Evolutionary conservation across 2,888 invertebrate species (phyloP), one percentile per base, ranked within the genome.

Genomic region (Diaphora mendica): DNA sequence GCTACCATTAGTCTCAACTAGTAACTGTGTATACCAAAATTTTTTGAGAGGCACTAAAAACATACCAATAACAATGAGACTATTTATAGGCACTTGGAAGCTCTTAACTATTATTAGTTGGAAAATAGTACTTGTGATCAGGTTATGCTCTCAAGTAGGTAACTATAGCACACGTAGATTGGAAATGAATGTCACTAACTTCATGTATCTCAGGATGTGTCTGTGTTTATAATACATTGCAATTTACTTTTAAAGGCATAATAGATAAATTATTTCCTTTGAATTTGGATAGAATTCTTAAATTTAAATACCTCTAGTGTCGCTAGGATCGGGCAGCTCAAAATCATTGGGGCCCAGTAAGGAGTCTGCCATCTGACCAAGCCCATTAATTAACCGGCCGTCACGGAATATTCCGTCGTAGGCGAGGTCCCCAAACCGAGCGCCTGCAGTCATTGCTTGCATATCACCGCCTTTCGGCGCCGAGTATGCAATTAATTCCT

Each of bases 331-430:
- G 79, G 94, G 96, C 86, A 96, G 94, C 88, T 96, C 97, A 91
- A 97, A 97, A 86, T 97, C 97, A 82, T 96, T 96, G 48, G 97
- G 97, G 23, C 97, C 97, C 72, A 96, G 94, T 66, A 97, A 93
- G 0, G 98, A 98, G 90, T 98, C 98, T 11, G 97, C 97, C 84
- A 99, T 96, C 91, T 98, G 98, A 26, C 99, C 99, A 15, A 99
- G 96, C 7, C 98, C 98, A 64, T 97, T 96, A 70, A 94, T 91
- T 91, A 97, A 95, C 71, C 93, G 91, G 15, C 95, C 95, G 2
- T 96, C 96, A 64, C 96, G 96, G 44, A 96, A 87, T 67, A 94
- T 91, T 1, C 98, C 98, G 87, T 99, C 98, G 91, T 98, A 99
- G 68, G 98, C 97, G 77, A 97, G 96, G 89, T 99, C 98, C 82